Percentiles rank a stretch among this genome's conserved stretches.
These are phyloP conservation scores for Euspilapteryx auroguttella DNA, from an alignment of 2,888 invertebrate genomes.

Conservation along the genomic window DNA sequence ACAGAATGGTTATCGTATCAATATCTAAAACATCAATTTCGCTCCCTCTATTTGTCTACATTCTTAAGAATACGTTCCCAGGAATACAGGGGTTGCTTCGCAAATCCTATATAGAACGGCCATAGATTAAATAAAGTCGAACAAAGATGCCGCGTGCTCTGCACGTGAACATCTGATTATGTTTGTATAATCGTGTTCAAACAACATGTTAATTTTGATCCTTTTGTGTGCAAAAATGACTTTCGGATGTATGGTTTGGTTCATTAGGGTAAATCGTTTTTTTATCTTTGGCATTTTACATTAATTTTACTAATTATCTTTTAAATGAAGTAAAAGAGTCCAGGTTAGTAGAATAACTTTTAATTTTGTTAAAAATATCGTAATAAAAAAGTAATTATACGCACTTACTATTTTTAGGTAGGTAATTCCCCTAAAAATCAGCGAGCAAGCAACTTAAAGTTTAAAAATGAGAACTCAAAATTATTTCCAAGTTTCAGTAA, in stretches of 20 bases:
- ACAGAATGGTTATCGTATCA: constrained; percentile 52
- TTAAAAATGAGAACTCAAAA: too few species aligned
- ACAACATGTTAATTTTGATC: constrained; percentile 57
- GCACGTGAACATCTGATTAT: constrained; percentile 51
- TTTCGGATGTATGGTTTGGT: constrained; percentile 19
- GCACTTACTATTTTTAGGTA: too few species aligned
- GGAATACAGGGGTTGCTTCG: constrained; percentile 36
- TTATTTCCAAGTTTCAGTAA: too few species aligned
- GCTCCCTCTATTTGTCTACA: constrained; percentile 45
- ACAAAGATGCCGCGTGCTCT: constrained; percentile 33
- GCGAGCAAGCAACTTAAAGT: too few species aligned
- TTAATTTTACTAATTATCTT: too few species aligned
- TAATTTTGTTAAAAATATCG: too few species aligned
- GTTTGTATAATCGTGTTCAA: constrained; percentile 56
- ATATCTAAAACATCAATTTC: constrained; percentile 52
- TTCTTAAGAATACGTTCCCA: constrained; percentile 50
- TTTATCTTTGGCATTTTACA: constrained; percentile 1
- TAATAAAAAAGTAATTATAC: too few species aligned
- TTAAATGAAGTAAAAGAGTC: too few species aligned
- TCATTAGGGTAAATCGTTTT: background rate
- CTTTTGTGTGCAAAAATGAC: constrained; percentile 48
- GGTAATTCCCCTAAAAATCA: too few species aligned
- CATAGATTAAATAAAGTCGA: too few species aligned
- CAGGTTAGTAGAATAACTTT: too few species aligned
- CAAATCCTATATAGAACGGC: constrained; percentile 26